Base-by-base conservation (phyloP, 2,888 invertebrate species). In the Allacma fusca region DNA sequence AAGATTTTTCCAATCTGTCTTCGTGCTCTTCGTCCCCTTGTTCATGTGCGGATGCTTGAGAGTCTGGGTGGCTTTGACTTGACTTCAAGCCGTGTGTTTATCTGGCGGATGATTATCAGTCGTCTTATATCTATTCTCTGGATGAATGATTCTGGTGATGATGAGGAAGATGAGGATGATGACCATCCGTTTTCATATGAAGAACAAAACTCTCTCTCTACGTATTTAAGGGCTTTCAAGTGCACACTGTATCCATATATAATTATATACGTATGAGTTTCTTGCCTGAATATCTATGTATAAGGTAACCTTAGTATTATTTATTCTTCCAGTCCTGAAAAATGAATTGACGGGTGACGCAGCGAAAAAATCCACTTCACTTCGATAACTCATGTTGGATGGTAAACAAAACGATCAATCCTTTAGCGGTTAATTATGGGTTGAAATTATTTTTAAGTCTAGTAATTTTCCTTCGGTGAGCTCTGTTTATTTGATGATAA, bases 21-120 rank as follows among this genome's bases (percentile, higher is more conserved):
- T 50, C 23, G 21, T 26, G 7, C 28, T 65, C 26, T 13, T n/a
- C n/a, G 1, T n/a, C 23, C 16, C 1, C 21, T 62, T n/a, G 26
- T 26, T 65, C 65, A 1, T 65, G 16, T 65, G 24, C 13, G 24
- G 65, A 28, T 28, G 28, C 16, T 65, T 28, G 28, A 62, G 62
- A 65, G 19, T 68, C 23, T 68, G 68, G 68, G 68, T 34, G 68
- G 68, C 43, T 68, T 26, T 23, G 65, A 29, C 65, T 65, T 68
- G 68, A 43, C 43, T 68, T n/a, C 4, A 62, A 62, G 62, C 26
- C 29, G 24, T 65, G 9, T 65, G 65, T 65, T 65, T 65, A 65
- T 28, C 16, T 68, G 68, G 1, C 68, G 16, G 40, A 65, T 65
- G 65, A 29, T 65, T 65, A 26, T 24, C 65, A 28, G 65, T 65